Evolutionary conservation across 2,797 vertebrate genomes (phyloP).

Genomic region (Squalus acanthias): DNA sequence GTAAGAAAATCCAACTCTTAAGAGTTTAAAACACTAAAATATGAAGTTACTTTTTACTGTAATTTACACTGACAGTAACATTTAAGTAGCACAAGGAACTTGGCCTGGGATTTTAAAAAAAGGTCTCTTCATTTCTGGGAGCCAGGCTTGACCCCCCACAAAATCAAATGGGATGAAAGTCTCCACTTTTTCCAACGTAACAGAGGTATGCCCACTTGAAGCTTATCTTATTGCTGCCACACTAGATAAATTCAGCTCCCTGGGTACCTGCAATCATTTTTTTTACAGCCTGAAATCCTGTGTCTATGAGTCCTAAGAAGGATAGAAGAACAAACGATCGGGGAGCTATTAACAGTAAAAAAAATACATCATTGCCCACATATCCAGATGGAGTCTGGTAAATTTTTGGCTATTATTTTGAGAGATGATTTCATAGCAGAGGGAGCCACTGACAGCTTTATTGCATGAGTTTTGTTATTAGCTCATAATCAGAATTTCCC

Average conservation of each 20-base stretch:
- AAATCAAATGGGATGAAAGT: not conserved
- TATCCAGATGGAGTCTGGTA: conserved; percentile 2
- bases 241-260: not conserved
- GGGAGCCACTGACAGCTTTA: conserved; percentile 19
- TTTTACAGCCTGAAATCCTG: not conserved
- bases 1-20: not conserved
- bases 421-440: conserved; percentile 4
- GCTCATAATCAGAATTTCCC: not conserved
- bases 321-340: not conserved
- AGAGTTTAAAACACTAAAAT: not conserved
- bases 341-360: not conserved
- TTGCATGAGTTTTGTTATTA: not conserved
- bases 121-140: not conserved
- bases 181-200: not conserved
- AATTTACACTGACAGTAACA: not conserved
- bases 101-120: not conserved
- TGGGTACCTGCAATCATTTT: not conserved
- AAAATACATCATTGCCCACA: not conserved
- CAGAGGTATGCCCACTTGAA: not conserved
- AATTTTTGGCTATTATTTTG: not conserved
- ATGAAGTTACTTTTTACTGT: not conserved
- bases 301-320: not conserved
- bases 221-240: not conserved
- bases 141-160: not conserved
- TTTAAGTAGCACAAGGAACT: not conserved